Percentiles rank a stretch among this genome's conserved stretches.
These are phyloP conservation scores for Cacatua alba DNA, from an alignment of 2,113 vertebrate species.

Conservation along the genomic window DNA sequence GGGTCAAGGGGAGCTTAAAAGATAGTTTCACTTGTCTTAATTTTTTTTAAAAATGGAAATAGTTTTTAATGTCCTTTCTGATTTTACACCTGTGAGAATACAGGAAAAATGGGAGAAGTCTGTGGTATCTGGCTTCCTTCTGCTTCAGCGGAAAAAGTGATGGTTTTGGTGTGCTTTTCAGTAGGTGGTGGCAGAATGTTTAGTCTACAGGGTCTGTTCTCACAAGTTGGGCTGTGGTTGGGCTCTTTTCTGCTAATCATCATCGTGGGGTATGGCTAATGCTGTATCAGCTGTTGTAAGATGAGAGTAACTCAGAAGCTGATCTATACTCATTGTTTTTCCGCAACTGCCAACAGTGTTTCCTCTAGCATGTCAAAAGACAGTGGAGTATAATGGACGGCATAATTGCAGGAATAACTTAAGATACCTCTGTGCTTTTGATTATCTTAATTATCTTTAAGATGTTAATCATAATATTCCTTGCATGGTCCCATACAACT, in stretches of 20 bases:
- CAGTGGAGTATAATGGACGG: rapidly evolving
- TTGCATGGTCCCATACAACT: not conserved
- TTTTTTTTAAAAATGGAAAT: not conserved
- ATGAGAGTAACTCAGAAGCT: not conserved
- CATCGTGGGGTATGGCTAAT: not conserved
- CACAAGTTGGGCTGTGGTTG: conserved; percentile 47
- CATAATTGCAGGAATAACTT: not conserved
- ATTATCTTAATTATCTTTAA: not conserved
- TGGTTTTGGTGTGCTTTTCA: conserved; percentile 60
- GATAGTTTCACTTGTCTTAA: not conserved
- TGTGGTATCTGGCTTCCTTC: conserved; percentile 60
- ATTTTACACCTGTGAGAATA: conserved; percentile 50
- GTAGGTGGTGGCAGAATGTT: conserved; percentile 57
- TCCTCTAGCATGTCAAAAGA: not conserved
- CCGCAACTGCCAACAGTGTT: not conserved
- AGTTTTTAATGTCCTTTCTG: not conserved
- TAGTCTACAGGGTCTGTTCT: conserved; percentile 62
- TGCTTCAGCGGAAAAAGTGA: conserved; percentile 50
- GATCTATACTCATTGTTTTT: not conserved
- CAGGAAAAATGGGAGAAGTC: conserved; percentile 45
- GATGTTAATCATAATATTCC: not conserved
- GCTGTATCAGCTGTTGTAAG: not conserved
- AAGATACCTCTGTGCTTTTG: not conserved
- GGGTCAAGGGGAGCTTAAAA: not conserved
- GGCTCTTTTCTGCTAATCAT: not conserved